These are phyloP conservation scores for Tanypteryx hageni DNA, from an alignment of 2,888 invertebrate genomes.

Conservation along the genomic window DNA sequence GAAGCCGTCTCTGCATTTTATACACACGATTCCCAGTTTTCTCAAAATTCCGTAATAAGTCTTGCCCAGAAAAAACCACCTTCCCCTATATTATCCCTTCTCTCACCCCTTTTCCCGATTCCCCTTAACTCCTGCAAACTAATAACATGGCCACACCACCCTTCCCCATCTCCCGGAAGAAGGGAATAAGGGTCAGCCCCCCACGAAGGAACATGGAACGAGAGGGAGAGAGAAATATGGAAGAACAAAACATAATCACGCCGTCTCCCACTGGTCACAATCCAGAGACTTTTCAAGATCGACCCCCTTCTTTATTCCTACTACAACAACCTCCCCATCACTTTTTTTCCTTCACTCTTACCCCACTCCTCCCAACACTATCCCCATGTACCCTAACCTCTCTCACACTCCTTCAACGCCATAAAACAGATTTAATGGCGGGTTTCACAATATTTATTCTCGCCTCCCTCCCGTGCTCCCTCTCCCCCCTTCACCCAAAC, in stretches of 20 bases:
- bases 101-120: background rate
- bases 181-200: background rate
- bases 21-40: too few relatives aligned
- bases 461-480: background rate
- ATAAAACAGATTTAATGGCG: background rate
- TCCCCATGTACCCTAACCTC: background rate
- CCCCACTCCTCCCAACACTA: background rate
- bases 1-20: too few relatives aligned
- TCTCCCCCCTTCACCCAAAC: too few relatives aligned
- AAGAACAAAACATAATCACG: background rate
- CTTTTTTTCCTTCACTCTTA: background rate
- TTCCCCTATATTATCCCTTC: background rate
- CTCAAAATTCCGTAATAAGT: background rate
- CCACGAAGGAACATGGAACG: too few relatives aligned
- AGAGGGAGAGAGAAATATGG: background rate
- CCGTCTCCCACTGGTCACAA: background rate
- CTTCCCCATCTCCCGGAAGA: background rate
- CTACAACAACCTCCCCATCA: background rate
- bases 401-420: background rate
- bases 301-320: background rate
- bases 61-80: background rate
- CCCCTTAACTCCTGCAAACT: background rate
- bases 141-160: background rate
- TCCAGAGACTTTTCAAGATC: background rate
- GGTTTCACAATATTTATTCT: slow-evolving; percentile 17